phyloP scores from a whole-genome alignment of 2,888 invertebrate genomes.

The Agriopis leucophaearia region DNA sequence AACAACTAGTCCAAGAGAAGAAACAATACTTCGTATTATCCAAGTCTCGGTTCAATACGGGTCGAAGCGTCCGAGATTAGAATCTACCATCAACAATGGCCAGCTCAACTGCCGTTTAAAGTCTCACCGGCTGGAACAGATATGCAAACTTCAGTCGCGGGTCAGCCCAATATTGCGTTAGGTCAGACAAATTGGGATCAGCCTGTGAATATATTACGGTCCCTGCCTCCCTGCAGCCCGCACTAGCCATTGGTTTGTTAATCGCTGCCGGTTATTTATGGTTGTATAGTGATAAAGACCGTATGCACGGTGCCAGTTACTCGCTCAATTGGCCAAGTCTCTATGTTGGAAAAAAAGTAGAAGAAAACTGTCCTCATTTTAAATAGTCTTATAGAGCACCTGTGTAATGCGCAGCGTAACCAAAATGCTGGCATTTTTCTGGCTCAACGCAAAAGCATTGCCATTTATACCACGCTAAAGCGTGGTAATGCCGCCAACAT shows the following conservation, averaged over 20 bases:
- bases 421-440: too few species aligned
- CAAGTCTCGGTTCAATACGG: slow-evolving; percentile 8
- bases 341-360: neutral
- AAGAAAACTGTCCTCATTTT: too few species aligned
- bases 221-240: slow-evolving; percentile 51
- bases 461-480: too few species aligned
- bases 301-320: slow-evolving; percentile 16
- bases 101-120: slow-evolving; percentile 30
- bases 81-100: slow-evolving; percentile 30
- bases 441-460: too few species aligned
- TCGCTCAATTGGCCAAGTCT: neutral
- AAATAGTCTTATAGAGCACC: too few species aligned
- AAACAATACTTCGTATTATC: too few species aligned
- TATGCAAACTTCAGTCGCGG: slow-evolving; percentile 62
- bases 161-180: slow-evolving; percentile 79
- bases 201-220: slow-evolving; percentile 84
- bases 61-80: slow-evolving; percentile 21
- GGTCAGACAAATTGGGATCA: slow-evolving; percentile 86
- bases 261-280: slow-evolving; percentile 83
- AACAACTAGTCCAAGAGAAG: neutral
- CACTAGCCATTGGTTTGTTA: slow-evolving; percentile 81
- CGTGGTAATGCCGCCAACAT: too few species aligned
- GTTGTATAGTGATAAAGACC: slow-evolving; percentile 31
- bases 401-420: too few species aligned
- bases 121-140: slow-evolving; percentile 45